Evolutionary conservation across 2,888 invertebrate genomes (phyloP).

Genomic region (Gymnoscelis rufifasciata): DNA sequence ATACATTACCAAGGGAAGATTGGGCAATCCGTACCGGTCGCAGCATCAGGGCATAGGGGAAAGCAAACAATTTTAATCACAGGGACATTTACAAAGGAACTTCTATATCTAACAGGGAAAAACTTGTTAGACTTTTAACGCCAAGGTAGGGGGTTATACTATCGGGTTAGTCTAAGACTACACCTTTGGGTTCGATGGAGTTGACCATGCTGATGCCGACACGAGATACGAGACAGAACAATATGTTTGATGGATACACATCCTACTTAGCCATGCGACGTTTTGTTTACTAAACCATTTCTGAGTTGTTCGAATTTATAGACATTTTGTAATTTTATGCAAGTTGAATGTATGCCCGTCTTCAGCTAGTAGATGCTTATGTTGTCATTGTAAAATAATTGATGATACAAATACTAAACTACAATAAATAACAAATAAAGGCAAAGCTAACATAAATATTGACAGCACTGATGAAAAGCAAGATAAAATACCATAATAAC

Average conservation of each 20-base stretch:
- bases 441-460: no score
- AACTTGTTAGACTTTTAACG: conserved; percentile 57
- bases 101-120: conserved; percentile 21
- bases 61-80: conserved; percentile 71
- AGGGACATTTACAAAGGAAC: conserved; percentile 38
- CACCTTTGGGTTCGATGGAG: conserved; percentile 68
- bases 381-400: no score
- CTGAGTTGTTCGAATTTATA: neutral
- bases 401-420: no score
- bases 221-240: conserved; percentile 36
- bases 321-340: no score
- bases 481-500: conserved; percentile 25
- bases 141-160: conserved; percentile 74
- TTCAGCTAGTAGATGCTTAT: no score
- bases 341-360: no score
- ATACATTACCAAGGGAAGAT: conserved; percentile 27
- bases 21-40: conserved; percentile 54
- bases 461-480: conserved; percentile 6
- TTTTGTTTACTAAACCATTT: neutral
- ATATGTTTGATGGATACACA: conserved; percentile 16
- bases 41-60: conserved; percentile 72
- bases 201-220: conserved; percentile 49
- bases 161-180: conserved; percentile 56
- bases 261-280: conserved; percentile 19
- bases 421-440: neutral